phyloP scores from a whole-genome alignment of 1,140 invertebrate genomes.

The Nymphalis io region DNA sequence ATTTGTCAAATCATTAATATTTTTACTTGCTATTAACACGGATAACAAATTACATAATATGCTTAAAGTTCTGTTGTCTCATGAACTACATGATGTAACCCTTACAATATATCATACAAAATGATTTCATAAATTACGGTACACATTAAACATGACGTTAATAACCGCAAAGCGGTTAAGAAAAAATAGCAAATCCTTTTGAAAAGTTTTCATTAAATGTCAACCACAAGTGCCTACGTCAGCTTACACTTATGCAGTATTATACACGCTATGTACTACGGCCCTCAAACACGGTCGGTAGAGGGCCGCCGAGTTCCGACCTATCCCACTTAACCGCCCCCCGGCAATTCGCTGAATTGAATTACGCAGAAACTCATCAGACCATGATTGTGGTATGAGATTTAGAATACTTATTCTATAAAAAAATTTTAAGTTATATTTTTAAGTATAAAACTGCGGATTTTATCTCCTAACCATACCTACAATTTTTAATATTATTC shows the following conservation, averaged over 20 bases:
- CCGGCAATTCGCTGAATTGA: constrained; percentile 23
- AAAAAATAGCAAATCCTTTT: neutral
- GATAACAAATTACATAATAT: too few relatives aligned
- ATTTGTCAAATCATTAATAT: too few relatives aligned
- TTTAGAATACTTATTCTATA: neutral
- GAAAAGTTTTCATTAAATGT: constrained; percentile 9
- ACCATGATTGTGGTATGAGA: constrained; percentile 3
- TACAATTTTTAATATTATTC: too few relatives aligned
- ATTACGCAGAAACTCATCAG: constrained; percentile 10
- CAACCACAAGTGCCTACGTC: neutral
- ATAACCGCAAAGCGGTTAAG: constrained; percentile 1
- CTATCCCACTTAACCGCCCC: constrained; percentile 19
- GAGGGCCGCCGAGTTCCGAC: constrained; percentile 17
- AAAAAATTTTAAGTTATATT: too few relatives aligned
- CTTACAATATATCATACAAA: too few relatives aligned
- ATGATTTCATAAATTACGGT: neutral
- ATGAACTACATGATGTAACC: too few relatives aligned
- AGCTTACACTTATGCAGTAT: neutral
- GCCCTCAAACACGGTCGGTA: constrained; percentile 20
- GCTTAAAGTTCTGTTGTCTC: too few relatives aligned
- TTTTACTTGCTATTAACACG: too few relatives aligned
- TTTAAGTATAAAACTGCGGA: too few relatives aligned
- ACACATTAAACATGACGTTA: neutral
- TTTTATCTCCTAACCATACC: neutral
- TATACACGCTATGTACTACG: constrained; percentile 8